Evolutionary conservation across 1,140 invertebrate species (phyloP).

Genomic region (Uloborus diversus): DNA sequence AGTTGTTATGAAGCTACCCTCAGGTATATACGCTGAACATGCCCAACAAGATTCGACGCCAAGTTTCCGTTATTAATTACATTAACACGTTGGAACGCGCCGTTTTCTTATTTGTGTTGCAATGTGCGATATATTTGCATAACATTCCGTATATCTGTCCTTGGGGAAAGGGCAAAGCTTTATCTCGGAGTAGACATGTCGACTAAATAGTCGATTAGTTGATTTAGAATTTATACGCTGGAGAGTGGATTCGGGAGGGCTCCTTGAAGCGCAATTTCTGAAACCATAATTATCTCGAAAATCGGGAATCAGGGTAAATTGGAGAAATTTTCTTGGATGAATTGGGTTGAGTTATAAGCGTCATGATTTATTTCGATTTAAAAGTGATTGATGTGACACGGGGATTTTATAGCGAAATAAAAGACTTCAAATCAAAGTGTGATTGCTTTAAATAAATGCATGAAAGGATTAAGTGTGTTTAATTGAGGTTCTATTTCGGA

Average conservation of each 20-base stretch:
- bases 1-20: conserved; percentile 49
- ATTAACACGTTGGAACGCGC: conserved; percentile 41
- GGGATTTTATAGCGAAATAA: no score
- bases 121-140: conserved; percentile 30
- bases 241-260: neutral
- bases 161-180: neutral
- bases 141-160: conserved; percentile 11
- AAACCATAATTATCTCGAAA: conserved; percentile 1
- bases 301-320: neutral
- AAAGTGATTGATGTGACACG: no score
- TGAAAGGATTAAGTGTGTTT: no score
- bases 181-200: conserved; percentile 38
- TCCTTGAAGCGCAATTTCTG: neutral
- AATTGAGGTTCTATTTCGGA: no score
- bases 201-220: conserved; percentile 48
- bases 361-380: no score
- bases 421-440: no score
- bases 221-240: conserved; percentile 43
- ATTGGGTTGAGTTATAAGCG: no score
- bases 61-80: conserved; percentile 49
- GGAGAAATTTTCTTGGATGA: no score
- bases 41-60: neutral
- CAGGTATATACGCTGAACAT: neutral
- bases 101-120: conserved; percentile 38
- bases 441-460: no score